Evolutionary conservation across 1,140 invertebrate genomes (phyloP).

Genomic region (Geopemphigus sp.): DNA sequence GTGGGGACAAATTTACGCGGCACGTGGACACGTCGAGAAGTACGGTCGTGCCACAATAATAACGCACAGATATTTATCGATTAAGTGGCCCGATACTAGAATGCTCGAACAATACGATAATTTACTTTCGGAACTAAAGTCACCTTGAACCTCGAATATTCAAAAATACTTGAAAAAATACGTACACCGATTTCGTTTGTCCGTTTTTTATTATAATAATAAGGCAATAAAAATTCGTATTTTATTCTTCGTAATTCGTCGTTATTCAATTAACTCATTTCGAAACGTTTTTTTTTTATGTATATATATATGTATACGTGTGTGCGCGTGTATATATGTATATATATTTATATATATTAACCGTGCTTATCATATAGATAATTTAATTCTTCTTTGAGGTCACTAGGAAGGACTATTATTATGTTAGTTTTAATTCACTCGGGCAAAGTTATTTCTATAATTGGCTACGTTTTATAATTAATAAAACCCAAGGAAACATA

Average conservation of each 20-base stretch:
- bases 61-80: too few relatives aligned
- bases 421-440: constrained; percentile 1
- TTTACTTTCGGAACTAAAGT: background rate
- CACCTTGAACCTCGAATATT: background rate
- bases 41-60: too few relatives aligned
- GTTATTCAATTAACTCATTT: constrained; percentile 15
- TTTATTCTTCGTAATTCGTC: background rate
- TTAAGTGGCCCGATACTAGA: too few relatives aligned
- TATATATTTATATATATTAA: background rate
- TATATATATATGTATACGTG: too few relatives aligned
- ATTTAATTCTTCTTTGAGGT: constrained; percentile 16
- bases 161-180: background rate
- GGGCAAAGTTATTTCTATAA: background rate
- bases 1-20: too few relatives aligned
- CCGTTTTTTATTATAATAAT: background rate
- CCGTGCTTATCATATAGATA: background rate
- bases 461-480: constrained; percentile 7
- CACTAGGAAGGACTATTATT: constrained; percentile 1
- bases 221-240: constrained; percentile 10
- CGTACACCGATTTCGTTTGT: background rate
- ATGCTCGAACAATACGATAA: too few relatives aligned
- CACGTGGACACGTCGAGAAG: too few relatives aligned
- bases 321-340: too few relatives aligned
- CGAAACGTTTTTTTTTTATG: background rate
- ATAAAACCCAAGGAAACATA: constrained; percentile 10